These are phyloP conservation scores for Listrodromus nycthemerus DNA, from an alignment of 2,888 invertebrate species.

Conservation along the genomic window DNA sequence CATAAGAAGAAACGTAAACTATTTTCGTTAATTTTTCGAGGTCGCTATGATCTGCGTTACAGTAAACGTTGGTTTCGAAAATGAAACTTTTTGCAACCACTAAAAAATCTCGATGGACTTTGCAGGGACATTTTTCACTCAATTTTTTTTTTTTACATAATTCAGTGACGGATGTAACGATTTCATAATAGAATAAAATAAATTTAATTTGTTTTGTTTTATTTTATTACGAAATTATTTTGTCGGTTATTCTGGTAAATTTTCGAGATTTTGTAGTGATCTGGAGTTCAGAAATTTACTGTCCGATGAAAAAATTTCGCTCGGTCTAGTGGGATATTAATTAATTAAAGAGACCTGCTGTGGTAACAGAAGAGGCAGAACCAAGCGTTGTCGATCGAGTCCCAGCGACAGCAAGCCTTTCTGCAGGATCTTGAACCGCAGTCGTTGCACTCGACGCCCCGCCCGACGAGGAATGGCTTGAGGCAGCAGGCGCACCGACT, in stretches of 20 bases:
- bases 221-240: no score
- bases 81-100: neutral
- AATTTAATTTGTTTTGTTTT: no score
- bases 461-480: conserved; percentile 77
- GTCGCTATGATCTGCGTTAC: neutral
- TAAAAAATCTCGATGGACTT: neutral
- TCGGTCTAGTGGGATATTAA: neutral
- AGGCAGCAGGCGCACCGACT: conserved; percentile 81
- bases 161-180: no score
- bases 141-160: no score
- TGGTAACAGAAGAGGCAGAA: conserved; percentile 82
- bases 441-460: conserved; percentile 78
- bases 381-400: conserved; percentile 77
- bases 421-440: conserved; percentile 79
- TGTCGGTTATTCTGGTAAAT: no score
- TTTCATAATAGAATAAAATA: neutral
- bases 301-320: no score
- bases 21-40: neutral
- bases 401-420: conserved; percentile 80
- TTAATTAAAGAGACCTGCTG: conserved; percentile 74
- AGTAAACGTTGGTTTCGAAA: neutral
- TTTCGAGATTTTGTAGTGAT: no score
- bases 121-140: neutral
- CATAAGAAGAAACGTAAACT: neutral
- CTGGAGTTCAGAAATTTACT: no score